Percentiles rank a stretch among this genome's conserved stretches.
Conservation (phyloP, 2,797 vertebrate genomes). For the Pangasius sanitwongsei region DNA sequence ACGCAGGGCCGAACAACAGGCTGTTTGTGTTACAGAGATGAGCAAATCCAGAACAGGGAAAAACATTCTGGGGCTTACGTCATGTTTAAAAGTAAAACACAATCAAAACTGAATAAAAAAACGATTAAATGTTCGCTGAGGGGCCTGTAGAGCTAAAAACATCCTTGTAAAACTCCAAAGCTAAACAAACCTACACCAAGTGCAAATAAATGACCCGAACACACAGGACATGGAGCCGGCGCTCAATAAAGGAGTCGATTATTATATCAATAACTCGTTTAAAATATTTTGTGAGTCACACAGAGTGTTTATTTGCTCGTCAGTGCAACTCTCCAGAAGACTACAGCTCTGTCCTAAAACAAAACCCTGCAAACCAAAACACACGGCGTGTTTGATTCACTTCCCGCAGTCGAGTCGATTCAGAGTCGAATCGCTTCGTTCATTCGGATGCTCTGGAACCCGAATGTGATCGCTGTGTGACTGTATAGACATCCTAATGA, state of each 20-base stretch:
- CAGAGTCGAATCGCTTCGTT: background rate
- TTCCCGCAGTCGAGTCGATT: background rate
- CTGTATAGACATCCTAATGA: background rate
- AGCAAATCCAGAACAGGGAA: conserved; percentile 7
- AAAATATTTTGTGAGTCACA: background rate
- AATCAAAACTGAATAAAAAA: background rate
- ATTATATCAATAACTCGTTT: background rate
- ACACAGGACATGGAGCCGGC: background rate
- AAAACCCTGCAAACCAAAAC: background rate
- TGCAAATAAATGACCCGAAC: background rate
- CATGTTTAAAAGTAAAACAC: background rate
- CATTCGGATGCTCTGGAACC: background rate
- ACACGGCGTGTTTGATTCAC: background rate
- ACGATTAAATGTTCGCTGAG: too few species aligned
- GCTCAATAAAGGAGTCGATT: background rate
- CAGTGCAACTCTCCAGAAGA: background rate
- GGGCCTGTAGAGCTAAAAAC: background rate
- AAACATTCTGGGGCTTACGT: background rate
- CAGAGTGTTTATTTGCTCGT: background rate
- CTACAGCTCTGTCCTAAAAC: background rate
- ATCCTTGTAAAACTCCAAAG: background rate
- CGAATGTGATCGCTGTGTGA: background rate
- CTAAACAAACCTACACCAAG: background rate
- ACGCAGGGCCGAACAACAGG: conserved; percentile 22
- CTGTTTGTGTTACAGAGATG: background rate